Base-by-base conservation (phyloP, 2,888 invertebrate genomes). In the Mesorhabditis spiculigera region DNA sequence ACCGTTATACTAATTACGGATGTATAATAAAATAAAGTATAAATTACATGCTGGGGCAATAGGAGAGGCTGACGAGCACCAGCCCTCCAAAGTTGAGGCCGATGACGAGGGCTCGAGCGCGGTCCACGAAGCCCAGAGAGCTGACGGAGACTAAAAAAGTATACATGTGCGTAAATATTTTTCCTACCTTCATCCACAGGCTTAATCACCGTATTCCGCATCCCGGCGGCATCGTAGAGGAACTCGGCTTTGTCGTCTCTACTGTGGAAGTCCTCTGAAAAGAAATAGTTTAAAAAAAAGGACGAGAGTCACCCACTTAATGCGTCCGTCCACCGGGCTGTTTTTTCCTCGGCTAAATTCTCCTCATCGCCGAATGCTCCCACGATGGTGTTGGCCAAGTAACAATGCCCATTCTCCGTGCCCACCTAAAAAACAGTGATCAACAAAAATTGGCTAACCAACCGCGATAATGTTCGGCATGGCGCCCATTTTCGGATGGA, bases 171-270 rank as follows among this genome's bases (percentile, higher is more conserved):
- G 58, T 50, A n/a, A 50, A 13, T 13, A 50, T 2, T 10, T 50
- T 50, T 50, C n/a, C 8, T 13, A 50, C 58, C 58, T 50, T 50
- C 58, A 50, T 50, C 58, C 58, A 50, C 58, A n/a, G 58, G 58
- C 58, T 50, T 50, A n/a, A 50, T 50, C 8, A 10, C 3, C 58
- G n/a, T 13, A 50, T 50, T 10, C n/a, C 58, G 58, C n/a, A 13
- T 10, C 58, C 8, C n/a, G 10, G 58, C 58, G 58, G 28, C 28
- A 28, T 28, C 28, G 28, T 28, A 28, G 28, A 28, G 28, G 28
- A 28, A 28, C 28, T 28, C 28, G 28, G 28, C 28, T 28, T 28
- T 28, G 28, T 28, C 28, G 28, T 28, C 28, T 28, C 28, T 28
- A 28, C 28, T 28, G 58, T 10, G 10, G n/a, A 50, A 50, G n/a